phyloP scores from a whole-genome alignment of 2,888 invertebrate genomes.

The Mechanitis mazaeus region DNA sequence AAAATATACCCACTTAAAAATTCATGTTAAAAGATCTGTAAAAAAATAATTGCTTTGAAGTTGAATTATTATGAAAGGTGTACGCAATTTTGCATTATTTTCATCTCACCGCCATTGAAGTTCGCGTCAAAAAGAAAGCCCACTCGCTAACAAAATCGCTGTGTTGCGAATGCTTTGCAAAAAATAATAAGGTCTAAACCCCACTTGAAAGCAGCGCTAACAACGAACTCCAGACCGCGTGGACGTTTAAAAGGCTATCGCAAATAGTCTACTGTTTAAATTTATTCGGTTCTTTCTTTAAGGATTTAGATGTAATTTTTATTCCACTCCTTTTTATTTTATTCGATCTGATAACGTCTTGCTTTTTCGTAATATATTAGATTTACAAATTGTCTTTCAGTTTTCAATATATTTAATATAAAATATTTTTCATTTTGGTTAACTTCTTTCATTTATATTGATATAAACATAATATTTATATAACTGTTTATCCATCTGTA shows the following conservation, averaged over 20 bases:
- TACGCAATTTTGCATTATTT: slow-evolving; percentile 20
- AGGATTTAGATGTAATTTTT: slow-evolving; percentile 1
- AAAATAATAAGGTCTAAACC: slow-evolving; percentile 61
- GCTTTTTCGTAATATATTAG: too few species aligned
- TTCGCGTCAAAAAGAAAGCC: slow-evolving; percentile 31
- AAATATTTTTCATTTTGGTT: too few species aligned
- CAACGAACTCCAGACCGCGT: slow-evolving; percentile 26
- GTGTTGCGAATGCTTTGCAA: slow-evolving; percentile 55
- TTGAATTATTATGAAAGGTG: slow-evolving; percentile 11
- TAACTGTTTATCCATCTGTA: not conserved
- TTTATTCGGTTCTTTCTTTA: slow-evolving; percentile 19
- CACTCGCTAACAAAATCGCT: slow-evolving; percentile 45
- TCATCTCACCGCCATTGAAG: slow-evolving; percentile 22
- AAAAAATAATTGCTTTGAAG: not conserved
- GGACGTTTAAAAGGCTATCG: slow-evolving; percentile 23
- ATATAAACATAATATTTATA: not conserved
- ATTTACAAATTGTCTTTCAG: too few species aligned
- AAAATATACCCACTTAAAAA: not conserved
- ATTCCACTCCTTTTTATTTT: too few species aligned
- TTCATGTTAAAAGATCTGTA: not conserved
- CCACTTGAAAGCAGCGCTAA: slow-evolving; percentile 47
- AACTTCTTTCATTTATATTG: not conserved
- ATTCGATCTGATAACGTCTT: too few species aligned
- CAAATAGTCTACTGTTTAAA: slow-evolving; percentile 16
- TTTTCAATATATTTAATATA: too few species aligned